Percentiles rank a stretch among this genome's conserved stretches.
phyloP scores from a whole-genome alignment of 37 sponge, comb jelly and placozoan species.

The Amphimedon queenslandica region DNA sequence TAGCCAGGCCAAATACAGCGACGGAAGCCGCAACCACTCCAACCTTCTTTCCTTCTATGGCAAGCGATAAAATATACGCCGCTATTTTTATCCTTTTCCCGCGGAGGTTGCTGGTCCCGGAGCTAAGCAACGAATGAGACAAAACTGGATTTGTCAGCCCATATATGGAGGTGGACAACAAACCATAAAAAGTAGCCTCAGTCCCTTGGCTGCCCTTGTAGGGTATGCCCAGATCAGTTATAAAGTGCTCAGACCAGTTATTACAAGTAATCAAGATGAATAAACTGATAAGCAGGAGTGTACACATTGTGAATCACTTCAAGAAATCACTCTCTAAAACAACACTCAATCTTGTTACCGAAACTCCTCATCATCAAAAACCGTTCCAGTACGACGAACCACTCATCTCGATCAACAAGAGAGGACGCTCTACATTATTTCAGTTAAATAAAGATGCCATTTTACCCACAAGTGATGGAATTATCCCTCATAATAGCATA shows the following conservation, averaged over 20 bases:
- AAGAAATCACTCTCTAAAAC: no score
- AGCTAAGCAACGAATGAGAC: neutral
- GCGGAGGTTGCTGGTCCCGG: neutral
- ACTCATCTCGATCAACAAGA: no score
- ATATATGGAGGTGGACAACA: slow-evolving; percentile 1
- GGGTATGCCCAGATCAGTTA: slow-evolving; percentile 3
- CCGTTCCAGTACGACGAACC: no score
- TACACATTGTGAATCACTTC: no score
- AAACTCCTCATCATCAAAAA: no score
- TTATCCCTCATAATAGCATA: neutral
- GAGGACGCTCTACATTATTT: no score
- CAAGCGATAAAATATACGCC: neutral
- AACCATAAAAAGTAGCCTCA: neutral
- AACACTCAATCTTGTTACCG: no score
- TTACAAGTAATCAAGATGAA: no score
- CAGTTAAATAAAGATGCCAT: no score
- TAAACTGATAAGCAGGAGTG: no score
- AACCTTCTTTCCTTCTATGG: slow-evolving; percentile 36
- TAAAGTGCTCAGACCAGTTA: neutral
- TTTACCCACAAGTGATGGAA: no score
- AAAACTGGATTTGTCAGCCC: neutral
- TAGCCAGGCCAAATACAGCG: no score
- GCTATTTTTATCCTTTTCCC: neutral
- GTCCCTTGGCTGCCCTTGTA: neutral
- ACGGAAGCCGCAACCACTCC: slow-evolving; percentile 3